phyloP scores from a whole-genome alignment of 1,140 invertebrate species.

The Drosophila saltans region DNA sequence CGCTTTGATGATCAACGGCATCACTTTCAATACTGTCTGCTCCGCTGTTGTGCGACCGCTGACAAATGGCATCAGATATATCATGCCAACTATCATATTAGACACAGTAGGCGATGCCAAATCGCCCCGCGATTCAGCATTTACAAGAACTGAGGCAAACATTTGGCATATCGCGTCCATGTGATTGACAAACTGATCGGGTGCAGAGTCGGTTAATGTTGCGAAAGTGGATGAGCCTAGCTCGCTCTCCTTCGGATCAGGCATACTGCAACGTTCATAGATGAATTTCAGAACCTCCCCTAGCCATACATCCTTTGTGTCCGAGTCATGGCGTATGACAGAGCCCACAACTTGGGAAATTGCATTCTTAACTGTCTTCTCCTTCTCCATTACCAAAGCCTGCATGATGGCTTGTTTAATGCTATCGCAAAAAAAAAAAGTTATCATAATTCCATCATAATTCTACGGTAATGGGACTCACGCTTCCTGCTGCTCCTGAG shows the following conservation, averaged over 20 bases:
- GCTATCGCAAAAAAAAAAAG: conserved; percentile 71
- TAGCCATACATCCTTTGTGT: conserved; percentile 86
- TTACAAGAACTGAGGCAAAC: conserved; percentile 54
- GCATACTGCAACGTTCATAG: conserved; percentile 56
- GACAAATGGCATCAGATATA: conserved; percentile 70
- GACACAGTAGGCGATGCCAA: conserved; percentile 66
- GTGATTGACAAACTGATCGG: conserved; percentile 78
- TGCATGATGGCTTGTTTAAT: conserved; percentile 86
- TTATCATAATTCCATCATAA: neutral
- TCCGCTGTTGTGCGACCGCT: conserved; percentile 66
- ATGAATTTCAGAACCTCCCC: conserved; percentile 89
- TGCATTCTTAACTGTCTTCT: conserved; percentile 86
- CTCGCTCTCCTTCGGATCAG: conserved; percentile 75
- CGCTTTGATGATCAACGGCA: conserved; percentile 87
- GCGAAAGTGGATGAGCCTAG: conserved; percentile 75
- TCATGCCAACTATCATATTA: conserved; percentile 69
- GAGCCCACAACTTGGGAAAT: conserved; percentile 88
- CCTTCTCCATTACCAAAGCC: conserved; percentile 86
- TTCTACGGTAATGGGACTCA: conserved; percentile 54
- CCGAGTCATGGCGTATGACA: conserved; percentile 88
- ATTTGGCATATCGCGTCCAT: conserved; percentile 73
- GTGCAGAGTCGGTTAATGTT: conserved; percentile 68
- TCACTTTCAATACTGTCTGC: conserved; percentile 86
- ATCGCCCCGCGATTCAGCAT: conserved; percentile 59
- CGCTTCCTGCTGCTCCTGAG: conserved; percentile 84